Base-by-base conservation (phyloP, 2,797 vertebrate genomes). In the Acipenser oxyrinchus region DNA sequence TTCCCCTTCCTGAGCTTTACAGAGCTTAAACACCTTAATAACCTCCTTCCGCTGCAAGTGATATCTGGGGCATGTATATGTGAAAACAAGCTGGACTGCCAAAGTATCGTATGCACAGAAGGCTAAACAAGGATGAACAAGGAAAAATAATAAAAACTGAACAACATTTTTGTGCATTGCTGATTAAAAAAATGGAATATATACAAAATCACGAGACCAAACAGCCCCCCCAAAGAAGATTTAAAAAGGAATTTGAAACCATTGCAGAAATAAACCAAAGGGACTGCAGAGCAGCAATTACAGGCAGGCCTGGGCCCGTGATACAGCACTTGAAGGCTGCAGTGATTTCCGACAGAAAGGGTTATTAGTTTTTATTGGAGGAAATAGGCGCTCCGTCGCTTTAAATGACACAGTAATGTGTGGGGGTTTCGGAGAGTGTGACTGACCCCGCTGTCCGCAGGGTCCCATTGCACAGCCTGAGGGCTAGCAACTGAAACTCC, bases 361-460 rank as follows among this genome's bases (percentile, higher is more conserved):
- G 87, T 90, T 89, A 90, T 90, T 89, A 85, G 86, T 84, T 88
- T 89, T 90, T 90, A 90, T 89, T 90, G 90, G 87, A 88, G 89
- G 89, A 90, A 90, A 90, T 89, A 89, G 88, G 87, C 88, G 85
- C 84, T 88, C 84, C 78, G 84, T 82, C 85, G 82, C 84, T 88
- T 89, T 88, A 89, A 90, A 91, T 88, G 87, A 85, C 84, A 84
- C 79, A 75, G 81, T 86, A 88, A 89, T 89, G 82, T 53, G 60
- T 59, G 62, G 73, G 73, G 75, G 78, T 71, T 69, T 72, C 67
- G 72, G 72, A 71, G 74, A 78, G 80, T 72, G 75, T 78, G 79
- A 66, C 77, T 86, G 85, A 86, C 87, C 83, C 62, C 68, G 73
- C 77, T 78, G 79, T 87, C 88, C 87, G 83, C 73, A 72, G 88